Evolutionary conservation across 1,140 invertebrate genomes (phyloP), one percentile per base, ranked within the genome.

Genomic region (Drosophila tani): DNA sequence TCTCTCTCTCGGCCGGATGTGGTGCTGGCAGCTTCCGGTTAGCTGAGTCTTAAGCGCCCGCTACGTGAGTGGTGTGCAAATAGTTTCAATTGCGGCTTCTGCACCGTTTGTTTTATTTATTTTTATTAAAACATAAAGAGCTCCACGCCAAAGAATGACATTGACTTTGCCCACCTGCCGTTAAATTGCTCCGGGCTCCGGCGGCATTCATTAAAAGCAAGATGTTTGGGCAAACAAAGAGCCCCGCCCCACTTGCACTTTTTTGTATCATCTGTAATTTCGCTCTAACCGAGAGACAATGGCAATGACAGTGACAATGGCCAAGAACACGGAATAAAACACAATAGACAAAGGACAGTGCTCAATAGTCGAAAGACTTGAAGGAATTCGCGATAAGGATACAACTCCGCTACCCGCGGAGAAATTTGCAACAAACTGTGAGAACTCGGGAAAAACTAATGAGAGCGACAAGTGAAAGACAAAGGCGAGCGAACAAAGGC

Each of bases 101-200:
- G 81, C 82, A 49, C 57, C 81, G 85, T 91, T 90, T 90, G 85
- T 83, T 90, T 90, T 90, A 90, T 90, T 90, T 90, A 91, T 91
- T 90, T 90, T 91, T 90, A 90, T 90, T 90, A 90, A 90, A 90
- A 91, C 85, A 90, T 91, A 90, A 90, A 90, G 82, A 76, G 66
- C 66, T 69, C 63, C 45, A 67, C 27, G 57, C 41, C 47, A 56
- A 75, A 75, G 79, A 88, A 88, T 82, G 86, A 82, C 85, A 91
- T 90, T 90, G 85, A 90, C 85, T 90, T 79, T 91, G 85, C 71
- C 81, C 83, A 90, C 85, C 80, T 85, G 81, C 79, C 85, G 85
- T 75, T 91, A 88, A 88, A 88, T 90, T 88, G 85, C 75, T 67
- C 27, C 38, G 66, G 32, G 29, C 29, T 11, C 68, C 50, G 75